Percentiles rank a stretch among this genome's conserved stretches.
phyloP scores from a whole-genome alignment of 37 sponge, comb jelly and placozoan genomes.

The Chondrilla cf. caribensis region DNA sequence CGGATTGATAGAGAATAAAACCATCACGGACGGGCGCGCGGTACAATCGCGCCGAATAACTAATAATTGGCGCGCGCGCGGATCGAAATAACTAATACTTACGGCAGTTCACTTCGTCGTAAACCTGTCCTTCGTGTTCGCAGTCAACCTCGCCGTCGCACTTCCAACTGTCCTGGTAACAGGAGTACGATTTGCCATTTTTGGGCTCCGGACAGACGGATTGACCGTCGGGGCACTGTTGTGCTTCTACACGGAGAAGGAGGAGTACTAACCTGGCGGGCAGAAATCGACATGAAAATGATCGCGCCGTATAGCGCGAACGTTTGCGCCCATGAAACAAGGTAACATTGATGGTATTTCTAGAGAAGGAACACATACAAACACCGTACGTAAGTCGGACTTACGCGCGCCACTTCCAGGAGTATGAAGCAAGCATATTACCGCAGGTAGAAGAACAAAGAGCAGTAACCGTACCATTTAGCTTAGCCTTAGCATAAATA shows the following conservation, averaged over 20 bases:
- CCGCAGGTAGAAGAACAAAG: too few relatives aligned
- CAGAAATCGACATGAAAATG: background rate
- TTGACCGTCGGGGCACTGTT: background rate
- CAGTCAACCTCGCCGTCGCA: slow-evolving; percentile 30
- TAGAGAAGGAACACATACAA: too few relatives aligned
- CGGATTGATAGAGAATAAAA: background rate
- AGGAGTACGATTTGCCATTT: background rate
- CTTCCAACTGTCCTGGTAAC: background rate
- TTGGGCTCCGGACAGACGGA: background rate
- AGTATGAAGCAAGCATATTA: too few relatives aligned
- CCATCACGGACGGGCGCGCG: too few relatives aligned
- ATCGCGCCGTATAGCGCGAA: background rate
- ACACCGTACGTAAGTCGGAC: too few relatives aligned
- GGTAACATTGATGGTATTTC: too few relatives aligned
- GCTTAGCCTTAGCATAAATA: too few relatives aligned
- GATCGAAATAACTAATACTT: too few relatives aligned
- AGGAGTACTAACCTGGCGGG: background rate
- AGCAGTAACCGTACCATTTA: too few relatives aligned
- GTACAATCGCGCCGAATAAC: too few relatives aligned
- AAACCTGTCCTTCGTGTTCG: background rate
- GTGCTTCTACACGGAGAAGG: background rate
- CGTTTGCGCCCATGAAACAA: background rate
- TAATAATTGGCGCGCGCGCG: too few relatives aligned
- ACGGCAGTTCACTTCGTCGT: slow-evolving; percentile 22
- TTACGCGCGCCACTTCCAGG: too few relatives aligned